A percentile compares a stretch with the other conserved stretches of the same genome.
Evolutionary conservation across 1,140 invertebrate genomes (phyloP).

Genomic region (Drosophila chauvacae): DNA sequence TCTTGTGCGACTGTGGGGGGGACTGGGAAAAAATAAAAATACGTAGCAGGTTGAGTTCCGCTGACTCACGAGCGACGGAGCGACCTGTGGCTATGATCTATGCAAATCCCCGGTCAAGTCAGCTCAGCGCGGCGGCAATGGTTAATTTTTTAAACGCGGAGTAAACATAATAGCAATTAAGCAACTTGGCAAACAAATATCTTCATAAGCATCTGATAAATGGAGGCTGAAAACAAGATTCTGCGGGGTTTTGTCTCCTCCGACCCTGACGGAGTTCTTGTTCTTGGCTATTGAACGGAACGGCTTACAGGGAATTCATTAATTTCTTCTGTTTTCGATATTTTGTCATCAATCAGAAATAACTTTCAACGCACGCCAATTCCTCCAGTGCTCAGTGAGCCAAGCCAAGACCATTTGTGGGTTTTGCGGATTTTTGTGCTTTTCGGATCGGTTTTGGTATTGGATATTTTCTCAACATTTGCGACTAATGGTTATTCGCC

Average conservation of each 20-base stretch:
- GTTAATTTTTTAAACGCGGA: constrained; percentile 38
- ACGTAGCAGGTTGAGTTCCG: constrained; percentile 34
- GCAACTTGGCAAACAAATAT: constrained; percentile 67
- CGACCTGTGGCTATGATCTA: constrained; percentile 36
- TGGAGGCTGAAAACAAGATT: constrained; percentile 69
- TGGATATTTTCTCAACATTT: constrained; percentile 24
- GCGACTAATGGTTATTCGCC: constrained; percentile 58
- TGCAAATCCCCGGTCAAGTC: constrained; percentile 67
- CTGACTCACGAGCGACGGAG: constrained; percentile 54
- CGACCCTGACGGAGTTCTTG: constrained; percentile 32
- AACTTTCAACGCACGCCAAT: constrained; percentile 80
- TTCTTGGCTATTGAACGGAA: constrained; percentile 30
- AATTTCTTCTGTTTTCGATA: constrained; percentile 67
- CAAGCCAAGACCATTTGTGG: constrained; percentile 35
- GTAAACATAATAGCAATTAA: constrained; percentile 79
- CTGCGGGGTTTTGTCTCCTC: constrained; percentile 25
- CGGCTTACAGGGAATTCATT: constrained; percentile 79
- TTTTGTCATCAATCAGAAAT: constrained; percentile 83
- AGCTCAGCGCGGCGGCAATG: constrained; percentile 40
- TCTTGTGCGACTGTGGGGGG: constrained; percentile 1
- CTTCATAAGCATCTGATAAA: constrained; percentile 68
- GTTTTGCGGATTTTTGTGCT: constrained; percentile 19
- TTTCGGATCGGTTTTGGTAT: constrained; percentile 3
- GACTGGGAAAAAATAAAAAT: constrained; percentile 38
- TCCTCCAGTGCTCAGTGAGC: constrained; percentile 61